These are phyloP conservation scores for Notolabrus celidotus DNA, from an alignment of 2,797 vertebrate genomes.

Conservation along the genomic window DNA sequence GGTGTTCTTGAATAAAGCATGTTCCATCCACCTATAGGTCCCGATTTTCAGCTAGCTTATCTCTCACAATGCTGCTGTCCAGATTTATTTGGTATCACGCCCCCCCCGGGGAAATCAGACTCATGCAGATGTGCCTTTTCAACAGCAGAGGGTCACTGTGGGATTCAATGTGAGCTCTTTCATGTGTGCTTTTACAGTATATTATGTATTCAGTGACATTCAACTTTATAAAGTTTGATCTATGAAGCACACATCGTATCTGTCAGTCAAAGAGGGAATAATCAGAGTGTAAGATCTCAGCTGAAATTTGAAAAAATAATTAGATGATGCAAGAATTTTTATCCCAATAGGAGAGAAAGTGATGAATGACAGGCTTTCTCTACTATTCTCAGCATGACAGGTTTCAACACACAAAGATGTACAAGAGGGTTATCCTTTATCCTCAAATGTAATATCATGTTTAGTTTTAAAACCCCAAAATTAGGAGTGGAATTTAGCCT, in stretches of 20 bases:
- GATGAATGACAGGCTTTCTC: too few relatives aligned
- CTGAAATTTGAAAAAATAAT: constrained; percentile 7
- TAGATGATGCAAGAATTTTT: constrained; percentile 18
- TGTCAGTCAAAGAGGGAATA: constrained; percentile 37
- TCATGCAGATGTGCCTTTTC: constrained; percentile 56
- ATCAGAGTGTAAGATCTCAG: background rate
- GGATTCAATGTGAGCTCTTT: constrained; percentile 25
- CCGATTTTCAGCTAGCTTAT: constrained; percentile 47
- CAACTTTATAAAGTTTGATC: constrained; percentile 9
- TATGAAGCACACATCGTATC: background rate
- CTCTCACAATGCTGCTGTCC: constrained; percentile 43
- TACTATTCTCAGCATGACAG: too few relatives aligned
- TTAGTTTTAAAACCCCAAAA: too few relatives aligned
- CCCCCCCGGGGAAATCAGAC: constrained; percentile 57
- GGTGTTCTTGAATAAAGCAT: constrained; percentile 72
- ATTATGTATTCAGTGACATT: background rate
- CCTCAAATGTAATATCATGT: too few relatives aligned
- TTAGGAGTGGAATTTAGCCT: too few relatives aligned
- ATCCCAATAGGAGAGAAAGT: background rate
- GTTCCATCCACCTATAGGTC: constrained; percentile 31
- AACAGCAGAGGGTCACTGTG: constrained; percentile 22
- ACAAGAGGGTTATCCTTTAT: too few relatives aligned
- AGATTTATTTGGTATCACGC: constrained; percentile 43
- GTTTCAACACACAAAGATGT: too few relatives aligned
- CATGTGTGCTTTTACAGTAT: constrained; percentile 22